Evolutionary conservation across 30 jellyfish, hydroid and myxozoan species (phyloP).

Genomic region (Pelagia noctiluca): DNA sequence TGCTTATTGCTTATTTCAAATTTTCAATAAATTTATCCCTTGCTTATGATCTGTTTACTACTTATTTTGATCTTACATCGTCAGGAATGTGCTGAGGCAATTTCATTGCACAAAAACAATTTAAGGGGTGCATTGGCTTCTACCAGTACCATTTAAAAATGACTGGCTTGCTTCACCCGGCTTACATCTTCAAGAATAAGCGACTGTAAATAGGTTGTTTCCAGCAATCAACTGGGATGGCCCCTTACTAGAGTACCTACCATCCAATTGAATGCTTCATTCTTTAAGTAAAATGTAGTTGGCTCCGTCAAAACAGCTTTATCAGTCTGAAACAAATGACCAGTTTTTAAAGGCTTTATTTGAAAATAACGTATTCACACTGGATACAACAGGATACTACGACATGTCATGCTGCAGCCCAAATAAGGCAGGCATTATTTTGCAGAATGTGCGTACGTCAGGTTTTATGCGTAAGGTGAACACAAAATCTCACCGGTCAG

Average conservation of each 20-base stretch:
- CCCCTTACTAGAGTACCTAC: slow-evolving; percentile 16
- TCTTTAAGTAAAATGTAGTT: slow-evolving; percentile 38
- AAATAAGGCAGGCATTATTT: background rate
- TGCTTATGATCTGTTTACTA: too few species aligned
- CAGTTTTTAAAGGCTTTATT: background rate
- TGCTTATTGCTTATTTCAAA: too few species aligned
- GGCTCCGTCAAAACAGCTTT: slow-evolving; percentile 41
- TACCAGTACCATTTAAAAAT: too few species aligned
- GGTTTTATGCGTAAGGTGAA: too few species aligned
- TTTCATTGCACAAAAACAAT: too few species aligned
- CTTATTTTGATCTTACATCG: too few species aligned
- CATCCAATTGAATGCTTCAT: slow-evolving; percentile 46
- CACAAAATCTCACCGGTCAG: background rate
- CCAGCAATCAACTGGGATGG: too few species aligned
- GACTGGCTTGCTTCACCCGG: too few species aligned
- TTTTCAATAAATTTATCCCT: too few species aligned
- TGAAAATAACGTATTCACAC: background rate
- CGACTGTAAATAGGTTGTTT: background rate
- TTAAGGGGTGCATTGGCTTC: too few species aligned
- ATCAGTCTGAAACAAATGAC: slow-evolving; percentile 33
- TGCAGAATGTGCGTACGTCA: background rate
- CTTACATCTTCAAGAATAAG: background rate
- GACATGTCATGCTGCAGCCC: background rate
- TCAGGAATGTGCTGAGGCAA: too few species aligned
- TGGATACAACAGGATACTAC: background rate